Percentiles rank a stretch among this genome's conserved stretches.
Evolutionary conservation across 2,113 vertebrate genomes (phyloP).

Genomic region (Vireo altiloquus): DNA sequence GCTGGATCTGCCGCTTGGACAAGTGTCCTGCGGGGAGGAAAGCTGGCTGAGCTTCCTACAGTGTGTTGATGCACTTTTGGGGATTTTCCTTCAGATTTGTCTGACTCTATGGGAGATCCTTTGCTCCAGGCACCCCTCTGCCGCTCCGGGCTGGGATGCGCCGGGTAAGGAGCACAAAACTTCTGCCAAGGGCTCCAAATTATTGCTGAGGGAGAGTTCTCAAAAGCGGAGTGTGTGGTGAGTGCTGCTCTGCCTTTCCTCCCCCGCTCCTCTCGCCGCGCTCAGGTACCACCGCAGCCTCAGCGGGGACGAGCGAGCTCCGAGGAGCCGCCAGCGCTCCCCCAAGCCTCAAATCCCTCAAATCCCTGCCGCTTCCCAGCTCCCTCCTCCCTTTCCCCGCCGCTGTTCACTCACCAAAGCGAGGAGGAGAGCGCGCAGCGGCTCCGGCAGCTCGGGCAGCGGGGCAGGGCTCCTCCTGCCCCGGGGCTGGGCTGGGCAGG

Average conservation of each 20-base stretch:
- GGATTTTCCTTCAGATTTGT: not conserved
- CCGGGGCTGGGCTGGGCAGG: not conserved
- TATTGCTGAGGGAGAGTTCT: rapidly evolving
- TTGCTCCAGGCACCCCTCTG: not conserved
- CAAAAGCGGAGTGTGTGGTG: rapidly evolving
- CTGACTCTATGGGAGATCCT: rapidly evolving
- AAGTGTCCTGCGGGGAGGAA: rapidly evolving
- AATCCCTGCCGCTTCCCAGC: not conserved
- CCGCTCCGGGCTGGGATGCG: not conserved
- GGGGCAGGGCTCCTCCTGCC: not conserved
- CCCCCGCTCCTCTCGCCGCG: not conserved
- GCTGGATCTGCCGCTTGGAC: not conserved
- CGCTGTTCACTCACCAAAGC: not conserved
- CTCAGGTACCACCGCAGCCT: rapidly evolving
- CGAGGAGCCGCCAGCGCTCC: not conserved
- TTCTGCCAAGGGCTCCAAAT: rapidly evolving
- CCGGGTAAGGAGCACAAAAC: not conserved
- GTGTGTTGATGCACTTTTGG: rapidly evolving
- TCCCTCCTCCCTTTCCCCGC: not conserved
- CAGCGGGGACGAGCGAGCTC: not conserved
- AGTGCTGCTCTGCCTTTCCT: not conserved
- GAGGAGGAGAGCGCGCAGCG: too few relatives aligned
- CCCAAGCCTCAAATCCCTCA: not conserved
- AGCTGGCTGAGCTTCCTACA: not conserved
- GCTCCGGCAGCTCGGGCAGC: not conserved